A percentile compares a stretch with the other conserved stretches of the same genome.
These are phyloP conservation scores for Mayetiola destructor DNA, from an alignment of 2,888 invertebrate genomes.

Conservation along the genomic window DNA sequence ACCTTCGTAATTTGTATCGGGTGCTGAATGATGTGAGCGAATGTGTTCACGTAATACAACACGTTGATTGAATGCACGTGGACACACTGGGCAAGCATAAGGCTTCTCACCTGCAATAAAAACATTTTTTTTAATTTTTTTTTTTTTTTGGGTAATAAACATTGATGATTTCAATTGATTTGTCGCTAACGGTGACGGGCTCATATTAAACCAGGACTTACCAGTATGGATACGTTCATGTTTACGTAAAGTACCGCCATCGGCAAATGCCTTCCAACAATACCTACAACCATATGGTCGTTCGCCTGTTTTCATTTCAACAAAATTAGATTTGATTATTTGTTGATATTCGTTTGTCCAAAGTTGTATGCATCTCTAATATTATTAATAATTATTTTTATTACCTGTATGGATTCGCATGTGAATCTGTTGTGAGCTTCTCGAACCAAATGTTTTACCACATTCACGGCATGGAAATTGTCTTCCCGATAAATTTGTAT, in stretches of 20 bases:
- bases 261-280: slow-evolving; percentile 81
- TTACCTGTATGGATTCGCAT: slow-evolving; percentile 59
- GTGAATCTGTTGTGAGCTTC: slow-evolving; percentile 75
- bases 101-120: slow-evolving; percentile 53
- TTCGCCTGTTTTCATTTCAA: slow-evolving; percentile 42
- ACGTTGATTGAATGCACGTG: slow-evolving; percentile 74
- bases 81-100: slow-evolving; percentile 74
- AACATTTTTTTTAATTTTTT: no score
- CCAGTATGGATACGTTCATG: slow-evolving; percentile 76
- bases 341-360: no score
- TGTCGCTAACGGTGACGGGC: no score
- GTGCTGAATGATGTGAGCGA: slow-evolving; percentile 70
- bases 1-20: slow-evolving; percentile 53
- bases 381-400: background rate
- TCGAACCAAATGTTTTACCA: slow-evolving; percentile 73
- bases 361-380: no score
- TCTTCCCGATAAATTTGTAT: slow-evolving; percentile 38
- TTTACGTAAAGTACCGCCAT: slow-evolving; percentile 70
- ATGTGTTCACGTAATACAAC: slow-evolving; percentile 74
- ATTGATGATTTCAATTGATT: no score
- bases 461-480: slow-evolving; percentile 72
- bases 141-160: no score
- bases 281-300: slow-evolving; percentile 71
- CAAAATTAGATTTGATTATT: background rate
- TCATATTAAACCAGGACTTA: slow-evolving; percentile 20